phyloP scores from a whole-genome alignment of 2,797 vertebrate genomes.

The Melanotaenia boesemani region DNA sequence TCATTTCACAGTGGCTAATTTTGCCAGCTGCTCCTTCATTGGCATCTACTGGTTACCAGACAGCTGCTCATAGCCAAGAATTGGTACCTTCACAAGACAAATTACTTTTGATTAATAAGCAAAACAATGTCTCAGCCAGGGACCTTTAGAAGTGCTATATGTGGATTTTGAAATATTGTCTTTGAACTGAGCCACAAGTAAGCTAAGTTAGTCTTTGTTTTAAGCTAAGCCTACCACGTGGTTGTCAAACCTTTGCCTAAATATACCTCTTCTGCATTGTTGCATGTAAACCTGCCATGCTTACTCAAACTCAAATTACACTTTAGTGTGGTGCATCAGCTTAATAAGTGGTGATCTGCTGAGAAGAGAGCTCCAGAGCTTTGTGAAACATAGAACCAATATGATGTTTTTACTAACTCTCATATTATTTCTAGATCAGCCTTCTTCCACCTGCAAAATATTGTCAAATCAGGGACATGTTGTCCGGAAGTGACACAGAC shows the following conservation, averaged over 20 bases:
- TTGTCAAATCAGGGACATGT: too few species aligned
- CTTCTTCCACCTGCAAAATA: background rate
- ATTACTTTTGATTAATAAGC: background rate
- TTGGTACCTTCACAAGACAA: background rate
- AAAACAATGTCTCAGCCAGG: background rate
- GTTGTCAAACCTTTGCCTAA: constrained; percentile 12
- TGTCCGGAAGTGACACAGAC: too few species aligned
- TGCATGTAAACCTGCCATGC: constrained; percentile 15
- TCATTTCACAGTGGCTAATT: background rate
- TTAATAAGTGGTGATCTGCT: constrained; percentile 28
- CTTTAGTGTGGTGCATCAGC: background rate
- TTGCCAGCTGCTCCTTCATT: background rate
- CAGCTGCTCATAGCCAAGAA: background rate
- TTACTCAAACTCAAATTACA: constrained; percentile 7
- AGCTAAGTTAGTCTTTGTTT: constrained; percentile 1
- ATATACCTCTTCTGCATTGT: constrained; percentile 1
- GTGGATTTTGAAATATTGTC: background rate
- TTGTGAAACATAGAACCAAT: constrained; percentile 28
- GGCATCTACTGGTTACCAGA: background rate
- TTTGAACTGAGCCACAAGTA: background rate
- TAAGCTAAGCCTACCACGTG: constrained; percentile 1
- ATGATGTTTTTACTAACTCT: constrained; percentile 27
- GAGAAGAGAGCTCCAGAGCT: constrained; percentile 20
- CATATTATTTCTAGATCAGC: too few species aligned
- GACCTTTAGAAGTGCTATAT: background rate